Evolutionary conservation across 2,888 invertebrate species (phyloP), one percentile per base, ranked within the genome.

Genomic region (Dichetophora obliterata): DNA sequence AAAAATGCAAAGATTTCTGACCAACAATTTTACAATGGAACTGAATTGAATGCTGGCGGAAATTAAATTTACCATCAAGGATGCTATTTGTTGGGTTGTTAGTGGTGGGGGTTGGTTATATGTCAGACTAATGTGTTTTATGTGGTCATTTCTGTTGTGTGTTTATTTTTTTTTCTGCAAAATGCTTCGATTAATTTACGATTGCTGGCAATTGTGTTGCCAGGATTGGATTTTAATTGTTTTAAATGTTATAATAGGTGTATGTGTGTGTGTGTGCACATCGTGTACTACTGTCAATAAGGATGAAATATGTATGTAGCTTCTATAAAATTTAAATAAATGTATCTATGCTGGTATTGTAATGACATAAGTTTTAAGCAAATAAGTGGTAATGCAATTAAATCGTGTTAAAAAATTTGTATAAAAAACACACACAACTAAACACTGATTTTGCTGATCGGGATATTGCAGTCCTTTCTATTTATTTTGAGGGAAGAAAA

Each of bases 101-200:
- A 50, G 34, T 11, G 27, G 31, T 11, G 66, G 43, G 43, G 43
- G 43, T 34, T 34, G 27, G 19, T 31, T 31, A 37, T 65, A 37
- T n/a, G 34, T 19, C 3, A 1, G 54, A 19, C 54, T 22, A 54
- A n/a, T 22, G 54, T 59, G 57, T 22, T 22, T 22, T 22, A 19
- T 59, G 57, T 22, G 27, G 24, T 11, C 14, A 50, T n/a, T 50
- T 24, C 48, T 22, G 6, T 68, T 11, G 5, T 61, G 72, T 37
- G 27, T 14, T 16, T 48, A 8, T 34, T 43, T 19, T 52, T 63
- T 63, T 34, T n/a, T 19, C 63, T 61, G 19, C 19, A 27, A 61
- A 68, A 50, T 68, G 70, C n/a, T 37, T 61, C 72, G 43, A 72
- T 72, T 72, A 61, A 57, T 69, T 57, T n/a, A 69, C 34, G 69